These are phyloP conservation scores for Clarias fuscus DNA, from an alignment of 2,797 vertebrate species.

Conservation along the genomic window DNA sequence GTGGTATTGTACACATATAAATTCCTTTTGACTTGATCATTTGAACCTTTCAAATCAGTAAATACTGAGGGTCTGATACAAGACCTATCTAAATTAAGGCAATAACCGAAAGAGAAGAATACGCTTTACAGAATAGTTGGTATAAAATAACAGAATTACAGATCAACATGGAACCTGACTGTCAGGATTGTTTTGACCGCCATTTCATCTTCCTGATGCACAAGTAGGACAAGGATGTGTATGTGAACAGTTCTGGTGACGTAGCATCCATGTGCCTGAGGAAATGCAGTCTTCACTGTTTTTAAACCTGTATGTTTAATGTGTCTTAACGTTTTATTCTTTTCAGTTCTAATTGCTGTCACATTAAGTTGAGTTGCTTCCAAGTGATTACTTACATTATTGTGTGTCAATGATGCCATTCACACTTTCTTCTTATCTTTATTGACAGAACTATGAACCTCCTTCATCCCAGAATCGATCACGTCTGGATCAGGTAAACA, in stretches of 20 bases:
- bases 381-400: not conserved
- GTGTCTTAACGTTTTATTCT: not conserved
- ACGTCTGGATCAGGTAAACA: conserved; percentile 76
- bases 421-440: conserved; percentile 33
- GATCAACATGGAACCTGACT: not conserved
- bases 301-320: not conserved
- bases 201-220: conserved; percentile 7
- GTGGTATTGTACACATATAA: too few relatives aligned
- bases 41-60: not conserved
- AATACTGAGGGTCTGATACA: not conserved
- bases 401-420: conserved; percentile 17
- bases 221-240: not conserved
- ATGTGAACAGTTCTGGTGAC: not conserved
- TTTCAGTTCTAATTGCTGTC: not conserved
- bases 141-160: not conserved
- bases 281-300: not conserved
- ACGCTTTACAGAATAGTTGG: not conserved
- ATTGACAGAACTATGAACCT: conserved; percentile 75
- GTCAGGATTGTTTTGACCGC: not conserved
- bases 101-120: not conserved
- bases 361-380: not conserved
- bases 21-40: not conserved
- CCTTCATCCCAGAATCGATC: conserved; percentile 74
- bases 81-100: not conserved
- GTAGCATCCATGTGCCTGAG: not conserved